Evolutionary conservation across 2,113 vertebrate species (phyloP).

Genomic region (Pagrus major): DNA sequence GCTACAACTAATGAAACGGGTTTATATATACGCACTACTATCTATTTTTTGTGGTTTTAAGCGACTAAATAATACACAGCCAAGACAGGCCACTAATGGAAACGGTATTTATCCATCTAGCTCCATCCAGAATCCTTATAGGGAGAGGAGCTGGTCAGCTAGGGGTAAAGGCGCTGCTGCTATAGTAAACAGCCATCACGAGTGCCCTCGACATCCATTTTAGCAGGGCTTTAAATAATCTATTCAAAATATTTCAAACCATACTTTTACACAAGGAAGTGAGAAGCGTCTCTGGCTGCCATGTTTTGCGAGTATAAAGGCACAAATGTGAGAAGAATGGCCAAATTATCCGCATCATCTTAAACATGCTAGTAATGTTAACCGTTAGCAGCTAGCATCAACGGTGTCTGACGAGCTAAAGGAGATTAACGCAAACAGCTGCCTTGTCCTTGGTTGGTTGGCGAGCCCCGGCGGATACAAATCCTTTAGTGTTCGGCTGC

Average conservation of each 20-base stretch:
- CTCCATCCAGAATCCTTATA: conserved; percentile 50
- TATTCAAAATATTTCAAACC: conserved; percentile 6
- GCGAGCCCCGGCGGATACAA: conserved; percentile 32
- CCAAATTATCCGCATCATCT: conserved; percentile 32
- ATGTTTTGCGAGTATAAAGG: neutral
- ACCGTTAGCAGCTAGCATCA: conserved; percentile 78
- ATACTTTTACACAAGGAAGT: neutral
- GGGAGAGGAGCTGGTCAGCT: conserved; percentile 46
- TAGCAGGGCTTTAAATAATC: conserved; percentile 51
- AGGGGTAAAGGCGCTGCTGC: conserved; percentile 48
- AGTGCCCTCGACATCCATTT: conserved; percentile 68
- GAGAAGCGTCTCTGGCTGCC: fast-evolving
- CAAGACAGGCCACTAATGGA: neutral
- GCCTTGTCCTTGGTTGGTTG: conserved; percentile 69
- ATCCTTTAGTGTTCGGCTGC: neutral
- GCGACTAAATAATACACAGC: neutral
- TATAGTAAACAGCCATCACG: conserved; percentile 81
- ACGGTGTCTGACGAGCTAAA: conserved; percentile 71
- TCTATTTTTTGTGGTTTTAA: fast-evolving
- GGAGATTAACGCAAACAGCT: conserved; percentile 77
- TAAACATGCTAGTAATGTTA: conserved; percentile 73
- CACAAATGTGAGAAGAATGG: neutral
- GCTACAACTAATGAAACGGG: neutral
- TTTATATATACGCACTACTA: neutral
- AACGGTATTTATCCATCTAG: conserved; percentile 8